A percentile compares a stretch with the other conserved stretches of the same genome.
phyloP scores from a whole-genome alignment of 2,113 vertebrate genomes.

The Neoarius graeffei region DNA sequence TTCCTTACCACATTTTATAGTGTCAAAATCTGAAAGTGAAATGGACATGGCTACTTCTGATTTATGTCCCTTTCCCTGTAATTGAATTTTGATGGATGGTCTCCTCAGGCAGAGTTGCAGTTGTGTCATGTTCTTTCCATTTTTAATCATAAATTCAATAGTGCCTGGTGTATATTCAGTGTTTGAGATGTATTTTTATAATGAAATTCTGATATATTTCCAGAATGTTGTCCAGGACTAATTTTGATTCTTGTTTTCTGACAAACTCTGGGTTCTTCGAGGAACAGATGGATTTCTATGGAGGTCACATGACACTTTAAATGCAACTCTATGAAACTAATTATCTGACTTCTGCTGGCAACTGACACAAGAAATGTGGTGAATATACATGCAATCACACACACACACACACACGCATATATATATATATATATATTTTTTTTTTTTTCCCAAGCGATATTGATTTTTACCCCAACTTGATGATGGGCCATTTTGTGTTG shows the following conservation, averaged over 20 bases:
- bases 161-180: neutral
- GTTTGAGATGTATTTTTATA: neutral
- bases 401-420: too few species aligned
- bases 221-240: neutral
- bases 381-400: too few species aligned
- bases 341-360: too few species aligned
- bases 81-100: neutral
- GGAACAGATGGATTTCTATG: neutral
- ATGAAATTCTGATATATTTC: neutral
- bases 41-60: neutral
- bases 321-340: too few species aligned
- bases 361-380: too few species aligned
- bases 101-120: neutral
- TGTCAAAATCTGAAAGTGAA: neutral
- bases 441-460: too few species aligned
- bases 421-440: too few species aligned
- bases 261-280: neutral
- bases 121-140: neutral
- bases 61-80: neutral
- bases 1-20: neutral
- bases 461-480: too few species aligned
- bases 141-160: neutral
- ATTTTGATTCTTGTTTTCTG: neutral
- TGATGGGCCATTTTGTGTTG: neutral
- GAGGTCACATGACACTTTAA: neutral